These are phyloP conservation scores for Leptinotarsa haldemani DNA, from an alignment of 2,888 invertebrate species.

Conservation along the genomic window DNA sequence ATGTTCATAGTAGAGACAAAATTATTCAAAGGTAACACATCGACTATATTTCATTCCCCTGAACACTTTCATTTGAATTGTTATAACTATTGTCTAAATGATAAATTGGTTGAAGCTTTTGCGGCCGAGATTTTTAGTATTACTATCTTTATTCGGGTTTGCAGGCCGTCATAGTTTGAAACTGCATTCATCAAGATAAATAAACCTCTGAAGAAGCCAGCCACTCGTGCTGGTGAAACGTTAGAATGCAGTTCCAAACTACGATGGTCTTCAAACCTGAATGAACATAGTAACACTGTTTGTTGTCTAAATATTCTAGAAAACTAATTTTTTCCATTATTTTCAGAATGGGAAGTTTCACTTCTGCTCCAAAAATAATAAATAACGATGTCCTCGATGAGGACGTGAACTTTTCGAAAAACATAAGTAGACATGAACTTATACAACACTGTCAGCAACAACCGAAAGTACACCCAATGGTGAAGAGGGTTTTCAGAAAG, in stretches of 20 bases:
- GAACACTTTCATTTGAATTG: background rate
- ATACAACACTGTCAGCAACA: slow-evolving; percentile 70
- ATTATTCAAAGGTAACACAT: slow-evolving; percentile 50
- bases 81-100: background rate
- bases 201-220: too few species aligned
- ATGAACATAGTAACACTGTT: too few species aligned
- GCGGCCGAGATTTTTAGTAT: too few species aligned
- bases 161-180: too few species aligned
- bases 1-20: slow-evolving; percentile 46
- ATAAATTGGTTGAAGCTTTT: too few species aligned
- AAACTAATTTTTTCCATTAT: slow-evolving; percentile 24
- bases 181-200: too few species aligned
- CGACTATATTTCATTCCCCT: too few species aligned
- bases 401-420: slow-evolving; percentile 67
- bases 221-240: too few species aligned
- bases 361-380: slow-evolving; percentile 74
- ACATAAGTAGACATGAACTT: slow-evolving; percentile 67
- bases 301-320: too few species aligned
- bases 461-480: slow-evolving; percentile 64
- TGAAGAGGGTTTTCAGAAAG: slow-evolving; percentile 62
- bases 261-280: too few species aligned
- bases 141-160: too few species aligned
- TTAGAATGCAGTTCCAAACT: too few species aligned
- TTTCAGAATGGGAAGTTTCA: slow-evolving; percentile 80
- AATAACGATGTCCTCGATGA: slow-evolving; percentile 74